These are phyloP conservation scores for Cheilosia scutellata DNA, from an alignment of 2,888 invertebrate species.

Conservation along the genomic window DNA sequence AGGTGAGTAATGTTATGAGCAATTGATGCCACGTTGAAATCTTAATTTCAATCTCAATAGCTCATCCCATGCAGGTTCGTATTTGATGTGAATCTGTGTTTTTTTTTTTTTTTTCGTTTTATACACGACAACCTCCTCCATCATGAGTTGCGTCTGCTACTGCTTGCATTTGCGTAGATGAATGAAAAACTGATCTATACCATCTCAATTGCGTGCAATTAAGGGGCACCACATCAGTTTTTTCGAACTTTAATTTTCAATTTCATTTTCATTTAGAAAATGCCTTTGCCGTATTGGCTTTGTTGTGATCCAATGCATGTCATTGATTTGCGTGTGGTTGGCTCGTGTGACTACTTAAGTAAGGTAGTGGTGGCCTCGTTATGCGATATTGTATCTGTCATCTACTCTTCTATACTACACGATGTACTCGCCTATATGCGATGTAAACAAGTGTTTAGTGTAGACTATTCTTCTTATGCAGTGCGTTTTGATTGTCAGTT, in stretches of 20 bases:
- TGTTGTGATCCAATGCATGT: slow-evolving; percentile 47
- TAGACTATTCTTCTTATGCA: slow-evolving; percentile 16
- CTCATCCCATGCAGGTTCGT: slow-evolving; percentile 5
- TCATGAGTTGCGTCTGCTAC: neutral
- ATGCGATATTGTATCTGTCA: slow-evolving; percentile 22
- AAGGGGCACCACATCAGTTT: neutral
- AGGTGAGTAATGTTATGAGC: slow-evolving; percentile 50
- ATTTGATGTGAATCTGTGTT: neutral
- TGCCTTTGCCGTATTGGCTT: slow-evolving; percentile 6
- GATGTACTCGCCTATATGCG: neutral
- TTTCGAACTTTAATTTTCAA: neutral
- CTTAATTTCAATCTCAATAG: slow-evolving; percentile 29
- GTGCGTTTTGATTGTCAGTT: slow-evolving; percentile 43
- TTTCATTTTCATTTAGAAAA: slow-evolving; percentile 55
- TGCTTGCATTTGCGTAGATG: neutral
- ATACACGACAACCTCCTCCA: neutral
- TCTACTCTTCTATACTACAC: neutral
- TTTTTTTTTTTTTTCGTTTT: neutral
- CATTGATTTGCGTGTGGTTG: slow-evolving; percentile 69
- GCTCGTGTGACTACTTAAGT: slow-evolving; percentile 62
- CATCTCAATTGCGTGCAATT: slow-evolving; percentile 19
- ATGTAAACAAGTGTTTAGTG: slow-evolving; percentile 9
- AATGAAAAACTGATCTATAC: neutral
- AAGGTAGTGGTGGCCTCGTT: slow-evolving; percentile 52
- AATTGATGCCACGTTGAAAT: slow-evolving; percentile 32